A percentile compares a stretch with the other conserved stretches of the same genome.
Evolutionary conservation across 2,797 vertebrate species (phyloP).

Genomic region (Chiroxiphia lanceolata): DNA sequence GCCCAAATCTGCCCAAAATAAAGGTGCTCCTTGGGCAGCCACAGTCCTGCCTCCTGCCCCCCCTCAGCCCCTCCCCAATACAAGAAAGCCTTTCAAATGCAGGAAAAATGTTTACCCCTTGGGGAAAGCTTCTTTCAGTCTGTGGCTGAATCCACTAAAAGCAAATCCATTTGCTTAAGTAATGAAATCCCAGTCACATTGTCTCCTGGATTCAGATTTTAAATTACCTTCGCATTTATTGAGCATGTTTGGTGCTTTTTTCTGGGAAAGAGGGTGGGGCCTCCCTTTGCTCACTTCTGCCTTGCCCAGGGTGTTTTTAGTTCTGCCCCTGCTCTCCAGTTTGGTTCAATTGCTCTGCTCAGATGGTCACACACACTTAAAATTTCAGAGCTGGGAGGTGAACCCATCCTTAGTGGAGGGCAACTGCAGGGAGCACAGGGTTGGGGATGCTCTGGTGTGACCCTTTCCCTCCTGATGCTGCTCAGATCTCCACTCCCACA

Average conservation of each 20-base stretch:
- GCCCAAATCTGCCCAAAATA: not conserved
- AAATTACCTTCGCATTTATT: slow-evolving; percentile 71
- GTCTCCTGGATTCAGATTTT: slow-evolving; percentile 54
- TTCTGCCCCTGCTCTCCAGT: not conserved
- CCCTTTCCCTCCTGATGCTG: not conserved
- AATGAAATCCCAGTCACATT: slow-evolving; percentile 42
- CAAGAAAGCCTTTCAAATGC: slow-evolving; percentile 62
- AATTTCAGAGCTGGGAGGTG: not conserved
- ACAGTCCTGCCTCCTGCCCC: not conserved
- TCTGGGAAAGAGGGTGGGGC: slow-evolving; percentile 34
- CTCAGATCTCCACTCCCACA: not conserved
- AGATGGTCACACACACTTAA: not conserved
- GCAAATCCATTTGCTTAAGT: slow-evolving; percentile 66
- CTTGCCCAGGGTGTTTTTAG: not conserved
- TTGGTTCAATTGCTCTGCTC: not conserved
- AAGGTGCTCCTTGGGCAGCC: not conserved
- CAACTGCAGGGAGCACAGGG: not conserved
- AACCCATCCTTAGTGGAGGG: not conserved
- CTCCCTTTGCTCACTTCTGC: slow-evolving; percentile 4
- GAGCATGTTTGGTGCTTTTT: slow-evolving; percentile 60
- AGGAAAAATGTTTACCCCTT: slow-evolving; percentile 70
- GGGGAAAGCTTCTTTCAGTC: slow-evolving; percentile 67
- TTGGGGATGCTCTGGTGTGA: not conserved
- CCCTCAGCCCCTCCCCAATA: not conserved
- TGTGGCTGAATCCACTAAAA: slow-evolving; percentile 61